Evolutionary conservation across 2,888 invertebrate genomes (phyloP), one percentile per base, ranked within the genome.

Genomic region (Germaria angustata): DNA sequence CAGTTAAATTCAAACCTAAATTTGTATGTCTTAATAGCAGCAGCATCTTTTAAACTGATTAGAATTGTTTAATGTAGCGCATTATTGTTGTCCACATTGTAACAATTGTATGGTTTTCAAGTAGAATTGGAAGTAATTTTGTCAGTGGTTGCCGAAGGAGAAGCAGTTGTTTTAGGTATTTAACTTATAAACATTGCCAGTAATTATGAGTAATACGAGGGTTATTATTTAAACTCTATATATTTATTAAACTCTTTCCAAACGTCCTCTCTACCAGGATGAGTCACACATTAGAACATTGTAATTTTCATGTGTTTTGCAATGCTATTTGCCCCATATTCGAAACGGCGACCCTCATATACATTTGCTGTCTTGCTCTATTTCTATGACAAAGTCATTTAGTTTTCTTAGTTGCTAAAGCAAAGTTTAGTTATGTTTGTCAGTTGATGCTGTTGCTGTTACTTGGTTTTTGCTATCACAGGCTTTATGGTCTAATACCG

Each of bases 1-100:
- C 32, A 39, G 11, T 24, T 41, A 34, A 13, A 65, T 17, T 9
- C 20, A 57, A 28, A 28, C 24, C 9, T 7, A 17, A 28, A 28
- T 28, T 39, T 49, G 3, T 6, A 32, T n/a, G 13, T 3, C 65
- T 11, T 17, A 36, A 34, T 32, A 34, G n/a, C 46, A 28, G 20
- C 72, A 44, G 66, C 39, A 76, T 65, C 65, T 57, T 59, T 51
- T 32, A n/a, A 76, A 73, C 66, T 68, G 78, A 73, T 69, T 69
- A 73, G 55, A 63, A 69, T 55, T 72, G 73, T 81, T 77, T 63
- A 81, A 73, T 72, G 66, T 77, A 39, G 78, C 53, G 39, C 55
- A 55, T 55, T 63, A 49, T 71, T 65, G 63, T 71, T 55, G 63
- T 71, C 78, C 55, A 55, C 63, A 61, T 57, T 75, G 28, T 65